These are phyloP conservation scores for Xenopus laevis DNA, from an alignment of 2,113 vertebrate genomes.

Conservation along the genomic window DNA sequence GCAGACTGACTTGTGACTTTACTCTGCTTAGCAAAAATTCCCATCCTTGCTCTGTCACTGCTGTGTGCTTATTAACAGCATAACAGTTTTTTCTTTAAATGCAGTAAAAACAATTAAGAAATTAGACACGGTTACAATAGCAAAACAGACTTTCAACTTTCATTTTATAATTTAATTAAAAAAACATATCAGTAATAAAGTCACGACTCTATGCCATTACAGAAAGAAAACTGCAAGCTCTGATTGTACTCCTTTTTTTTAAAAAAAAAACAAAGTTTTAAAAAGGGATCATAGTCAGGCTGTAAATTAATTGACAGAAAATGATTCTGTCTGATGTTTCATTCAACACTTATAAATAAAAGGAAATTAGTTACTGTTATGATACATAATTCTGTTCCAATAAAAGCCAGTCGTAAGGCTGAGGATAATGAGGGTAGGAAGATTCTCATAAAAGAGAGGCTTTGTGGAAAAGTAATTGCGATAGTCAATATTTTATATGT, in stretches of 20 bases:
- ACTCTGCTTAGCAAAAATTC: too few relatives aligned
- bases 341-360: conserved; percentile 4
- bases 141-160: too few relatives aligned
- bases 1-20: too few relatives aligned
- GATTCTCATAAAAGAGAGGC: not conserved
- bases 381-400: not conserved
- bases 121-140: too few relatives aligned
- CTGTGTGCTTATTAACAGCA: too few relatives aligned
- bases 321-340: not conserved
- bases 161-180: not conserved
- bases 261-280: not conserved
- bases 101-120: too few relatives aligned
- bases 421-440: not conserved
- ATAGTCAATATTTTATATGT: not conserved
- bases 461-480: not conserved
- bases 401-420: not conserved
- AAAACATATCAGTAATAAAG: not conserved
- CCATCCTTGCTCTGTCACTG: too few relatives aligned
- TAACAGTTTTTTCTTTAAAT: too few relatives aligned
- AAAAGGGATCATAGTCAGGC: not conserved
- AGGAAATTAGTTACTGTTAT: not conserved
- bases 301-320: not conserved
- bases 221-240: not conserved
- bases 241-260: not conserved
- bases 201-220: not conserved